Evolutionary conservation across 2,888 invertebrate species (phyloP), one percentile per base, ranked within the genome.

Genomic region (Brachypalpus laphriformis): DNA sequence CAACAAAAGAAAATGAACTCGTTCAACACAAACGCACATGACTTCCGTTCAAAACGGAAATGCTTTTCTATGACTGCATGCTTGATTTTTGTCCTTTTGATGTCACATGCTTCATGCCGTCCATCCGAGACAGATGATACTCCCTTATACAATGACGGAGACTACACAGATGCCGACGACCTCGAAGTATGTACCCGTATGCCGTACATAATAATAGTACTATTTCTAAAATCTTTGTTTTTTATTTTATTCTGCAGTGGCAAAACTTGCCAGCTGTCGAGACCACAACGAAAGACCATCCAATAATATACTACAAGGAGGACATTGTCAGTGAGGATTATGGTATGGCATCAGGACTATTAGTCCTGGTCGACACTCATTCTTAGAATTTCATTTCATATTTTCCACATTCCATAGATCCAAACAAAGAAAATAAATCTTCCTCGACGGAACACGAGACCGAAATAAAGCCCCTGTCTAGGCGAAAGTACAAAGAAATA

Each of bases 301-400:
- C 91, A 6, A 88, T 90, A 80, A 88, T 91, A 45, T 90, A 89
- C 88, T 91, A 91, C 85, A 91, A 91, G 65, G 91, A 91, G 86
- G 91, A 91, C 82, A 90, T 90, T 83, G 91, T 91, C 61, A 90
- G 70, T 70, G 91, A 90, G 80, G 90, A 91, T 87, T 91, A 89
- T 87, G 90, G 91, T 90, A 74, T 87, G 88, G 28, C 65, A 40
- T 40, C 16, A 28, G n/a, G 40, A 51, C 37, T 59, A 59, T 66
- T 42, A 59, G 14, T 54, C 6, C 28, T 0, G 59, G 57, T 59
- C n/a, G n/a, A n/a, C n/a, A n/a, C n/a, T 61, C 9, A 9, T 54
- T 25, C 25, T 25, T 25, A 25, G 2, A 25, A 25, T 25, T 25
- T n/a, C n/a, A 49, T 72, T 34, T 65, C 11, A 66, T 51, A 66